Conservation (phyloP, 2,888 invertebrate genomes). For the Sisyra nigra region DNA sequence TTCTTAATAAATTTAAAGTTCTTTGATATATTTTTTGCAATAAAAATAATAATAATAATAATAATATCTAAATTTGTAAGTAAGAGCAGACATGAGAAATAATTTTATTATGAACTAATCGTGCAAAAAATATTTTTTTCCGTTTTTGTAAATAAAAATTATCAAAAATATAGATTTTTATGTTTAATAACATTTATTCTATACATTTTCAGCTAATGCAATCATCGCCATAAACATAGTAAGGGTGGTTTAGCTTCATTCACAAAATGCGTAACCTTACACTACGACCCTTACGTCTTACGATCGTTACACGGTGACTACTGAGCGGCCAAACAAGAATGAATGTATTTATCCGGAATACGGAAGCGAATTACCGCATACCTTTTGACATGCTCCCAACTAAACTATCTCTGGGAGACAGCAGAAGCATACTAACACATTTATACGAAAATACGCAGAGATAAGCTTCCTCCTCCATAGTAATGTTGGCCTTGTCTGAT, state of each 20-base stretch:
- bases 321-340: no score
- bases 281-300: conserved; percentile 14
- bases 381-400: conserved; percentile 8
- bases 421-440: conserved; percentile 22
- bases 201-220: not conserved
- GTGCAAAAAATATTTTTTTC: no score
- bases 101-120: no score
- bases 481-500: conserved; percentile 1
- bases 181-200: no score
- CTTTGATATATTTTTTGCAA: no score
- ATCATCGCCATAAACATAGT: conserved; percentile 3
- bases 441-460: conserved; percentile 14
- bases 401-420: conserved; percentile 15
- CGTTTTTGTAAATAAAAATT: no score
- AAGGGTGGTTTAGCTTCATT: conserved; percentile 15
- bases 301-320: not conserved
- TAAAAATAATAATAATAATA: no score
- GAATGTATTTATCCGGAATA: no score
- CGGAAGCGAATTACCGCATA: conserved; percentile 14
- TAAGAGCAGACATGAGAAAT: no score
- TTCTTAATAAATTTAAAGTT: no score
- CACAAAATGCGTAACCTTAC: conserved; percentile 18
- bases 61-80: no score
- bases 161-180: no score
- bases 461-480: conserved; percentile 4